A percentile compares a stretch with the other conserved stretches of the same genome.
Evolutionary conservation across 1,140 invertebrate species (phyloP).

Genomic region (Latrodectus geometricus): DNA sequence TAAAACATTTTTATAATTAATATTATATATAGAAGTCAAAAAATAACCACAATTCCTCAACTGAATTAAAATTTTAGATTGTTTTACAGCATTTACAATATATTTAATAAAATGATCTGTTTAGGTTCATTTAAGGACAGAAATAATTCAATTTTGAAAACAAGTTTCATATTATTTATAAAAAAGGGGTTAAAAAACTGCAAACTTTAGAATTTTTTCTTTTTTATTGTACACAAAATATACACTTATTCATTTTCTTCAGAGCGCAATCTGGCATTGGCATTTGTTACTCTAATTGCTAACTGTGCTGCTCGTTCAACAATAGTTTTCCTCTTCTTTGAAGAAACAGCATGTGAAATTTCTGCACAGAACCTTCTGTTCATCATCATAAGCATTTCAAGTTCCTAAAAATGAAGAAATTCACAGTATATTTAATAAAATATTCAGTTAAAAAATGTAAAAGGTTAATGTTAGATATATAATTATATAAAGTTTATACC

Average conservation of each 20-base stretch:
- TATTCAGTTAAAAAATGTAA: not conserved
- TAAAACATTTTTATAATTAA: too few relatives aligned
- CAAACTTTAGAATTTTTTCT: conserved; percentile 14
- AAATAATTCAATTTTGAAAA: too few relatives aligned
- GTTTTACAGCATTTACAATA: too few relatives aligned
- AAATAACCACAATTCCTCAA: too few relatives aligned
- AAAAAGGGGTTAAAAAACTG: too few relatives aligned
- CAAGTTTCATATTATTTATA: too few relatives aligned
- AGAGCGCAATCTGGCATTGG: conserved; percentile 92
- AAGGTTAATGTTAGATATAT: not conserved
- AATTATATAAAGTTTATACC: conserved; percentile 72
- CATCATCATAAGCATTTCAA: conserved; percentile 99
- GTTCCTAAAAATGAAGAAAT: conserved; percentile 78
- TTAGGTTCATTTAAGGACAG: too few relatives aligned
- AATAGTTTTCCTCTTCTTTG: conserved; percentile 95
- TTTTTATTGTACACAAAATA: not conserved
- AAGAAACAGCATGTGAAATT: conserved; percentile 95
- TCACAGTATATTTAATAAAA: too few relatives aligned
- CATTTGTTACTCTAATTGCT: conserved; percentile 95
- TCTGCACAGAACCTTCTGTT: conserved; percentile 97
- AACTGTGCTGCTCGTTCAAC: conserved; percentile 97
- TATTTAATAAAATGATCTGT: too few relatives aligned
- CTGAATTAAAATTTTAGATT: too few relatives aligned
- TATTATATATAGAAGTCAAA: too few relatives aligned
- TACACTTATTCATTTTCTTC: conserved; percentile 93